Conservation (phyloP, 2,888 invertebrate species). For the Leptinotarsa rubiginosa region DNA sequence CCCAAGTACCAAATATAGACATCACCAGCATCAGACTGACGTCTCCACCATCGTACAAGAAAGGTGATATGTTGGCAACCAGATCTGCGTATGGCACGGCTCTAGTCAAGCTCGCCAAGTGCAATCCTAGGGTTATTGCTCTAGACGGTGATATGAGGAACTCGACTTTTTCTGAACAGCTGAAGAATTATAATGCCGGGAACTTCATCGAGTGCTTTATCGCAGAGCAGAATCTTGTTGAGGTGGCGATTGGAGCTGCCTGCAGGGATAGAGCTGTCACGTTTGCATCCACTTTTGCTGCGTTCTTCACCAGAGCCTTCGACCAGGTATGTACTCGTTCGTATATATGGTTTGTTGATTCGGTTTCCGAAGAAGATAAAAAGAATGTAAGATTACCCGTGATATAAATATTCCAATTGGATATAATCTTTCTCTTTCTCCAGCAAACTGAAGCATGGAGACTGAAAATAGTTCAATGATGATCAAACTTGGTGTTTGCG, state of each 20-base stretch:
- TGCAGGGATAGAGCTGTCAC: constrained; percentile 92
- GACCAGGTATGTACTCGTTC: constrained; percentile 80
- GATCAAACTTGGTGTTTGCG: too few species aligned
- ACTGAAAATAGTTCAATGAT: too few species aligned
- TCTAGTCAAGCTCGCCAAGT: constrained; percentile 84
- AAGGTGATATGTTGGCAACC: constrained; percentile 84
- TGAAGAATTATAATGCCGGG: constrained; percentile 77
- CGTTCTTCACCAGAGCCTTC: constrained; percentile 95
- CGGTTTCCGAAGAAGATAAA: too few species aligned
- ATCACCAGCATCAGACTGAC: constrained; percentile 78
- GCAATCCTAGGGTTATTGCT: constrained; percentile 85
- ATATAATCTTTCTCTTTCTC: too few species aligned
- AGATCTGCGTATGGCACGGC: constrained; percentile 94
- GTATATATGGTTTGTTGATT: background rate
- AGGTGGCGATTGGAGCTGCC: constrained; percentile 95
- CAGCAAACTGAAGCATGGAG: too few species aligned
- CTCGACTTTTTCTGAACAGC: constrained; percentile 94
- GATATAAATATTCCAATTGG: too few species aligned
- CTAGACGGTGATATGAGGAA: constrained; percentile 98
- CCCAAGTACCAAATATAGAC: constrained; percentile 77
- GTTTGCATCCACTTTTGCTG: constrained; percentile 96
- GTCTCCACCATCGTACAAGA: constrained; percentile 84
- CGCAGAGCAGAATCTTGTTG: constrained; percentile 97
- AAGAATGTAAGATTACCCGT: too few species aligned
- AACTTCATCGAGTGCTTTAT: constrained; percentile 98